Percentiles rank a stretch among this genome's conserved stretches.
phyloP scores from a whole-genome alignment of 2,797 vertebrate genomes.

The Pyrrhura leucotis region DNA sequence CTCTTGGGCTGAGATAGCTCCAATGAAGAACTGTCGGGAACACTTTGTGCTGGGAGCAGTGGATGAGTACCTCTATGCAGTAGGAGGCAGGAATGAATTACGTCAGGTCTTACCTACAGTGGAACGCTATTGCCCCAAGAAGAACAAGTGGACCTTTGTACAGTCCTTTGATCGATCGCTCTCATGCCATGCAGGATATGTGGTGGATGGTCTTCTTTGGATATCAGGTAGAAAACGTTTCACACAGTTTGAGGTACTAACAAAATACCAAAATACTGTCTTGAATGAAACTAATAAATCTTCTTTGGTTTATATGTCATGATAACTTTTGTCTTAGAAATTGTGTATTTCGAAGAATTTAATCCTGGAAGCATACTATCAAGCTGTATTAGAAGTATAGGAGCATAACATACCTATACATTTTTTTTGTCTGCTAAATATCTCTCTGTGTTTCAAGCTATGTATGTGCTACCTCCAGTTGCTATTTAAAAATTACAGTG shows the following conservation, averaged over 20 bases:
- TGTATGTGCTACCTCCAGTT: not conserved
- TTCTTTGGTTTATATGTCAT: not conserved
- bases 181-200: conserved; percentile 94
- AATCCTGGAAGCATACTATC: not conserved
- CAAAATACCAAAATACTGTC: not conserved
- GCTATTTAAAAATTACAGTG: not conserved
- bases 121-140: conserved; percentile 94
- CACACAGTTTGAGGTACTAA: conserved; percentile 37
- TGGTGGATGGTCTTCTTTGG: conserved; percentile 94
- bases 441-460: not conserved
- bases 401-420: not conserved
- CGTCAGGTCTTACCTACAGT: conserved; percentile 94
- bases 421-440: not conserved
- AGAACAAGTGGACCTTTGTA: conserved; percentile 96
- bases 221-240: conserved; percentile 89
- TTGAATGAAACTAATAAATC: not conserved
- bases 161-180: conserved; percentile 94
- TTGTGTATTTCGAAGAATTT: not conserved
- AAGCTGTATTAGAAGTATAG: not conserved
- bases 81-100: conserved; percentile 92
- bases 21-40: conserved; percentile 96
- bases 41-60: conserved; percentile 93
- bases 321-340: not conserved
- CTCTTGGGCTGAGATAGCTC: conserved; percentile 92
- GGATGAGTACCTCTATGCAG: conserved; percentile 91